These are phyloP conservation scores for Sclerurus mexicanus DNA, from an alignment of 2,113 vertebrate species.

Conservation along the genomic window DNA sequence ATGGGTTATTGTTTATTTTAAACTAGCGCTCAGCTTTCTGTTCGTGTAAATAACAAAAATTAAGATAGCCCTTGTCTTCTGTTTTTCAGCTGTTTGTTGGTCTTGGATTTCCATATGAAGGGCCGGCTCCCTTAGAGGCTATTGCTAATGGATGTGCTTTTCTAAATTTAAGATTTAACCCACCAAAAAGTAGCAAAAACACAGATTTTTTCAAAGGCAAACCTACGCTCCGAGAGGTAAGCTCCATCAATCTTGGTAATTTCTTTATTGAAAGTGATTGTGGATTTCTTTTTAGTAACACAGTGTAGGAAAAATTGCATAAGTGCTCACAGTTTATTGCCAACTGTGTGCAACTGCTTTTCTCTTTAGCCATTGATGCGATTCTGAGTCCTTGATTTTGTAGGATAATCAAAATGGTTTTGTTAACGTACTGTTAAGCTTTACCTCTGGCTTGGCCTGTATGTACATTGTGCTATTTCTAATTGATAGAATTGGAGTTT, in stretches of 20 bases:
- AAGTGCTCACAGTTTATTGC: not conserved
- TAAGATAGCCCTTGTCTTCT: not conserved
- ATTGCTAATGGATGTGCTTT: conserved; percentile 97
- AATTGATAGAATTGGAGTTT: not conserved
- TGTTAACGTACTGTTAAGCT: not conserved
- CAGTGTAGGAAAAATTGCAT: not conserved
- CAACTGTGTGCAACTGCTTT: not conserved
- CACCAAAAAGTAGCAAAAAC: conserved; percentile 98
- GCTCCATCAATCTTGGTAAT: not conserved
- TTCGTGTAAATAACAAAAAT: not conserved
- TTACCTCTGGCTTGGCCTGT: not conserved
- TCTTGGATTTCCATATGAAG: conserved; percentile 96
- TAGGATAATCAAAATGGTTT: not conserved
- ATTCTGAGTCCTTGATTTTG: not conserved
- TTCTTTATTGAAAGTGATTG: not conserved
- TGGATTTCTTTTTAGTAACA: not conserved
- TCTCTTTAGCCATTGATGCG: not conserved
- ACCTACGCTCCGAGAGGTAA: conserved; percentile 95
- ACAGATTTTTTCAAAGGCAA: conserved; percentile 99
- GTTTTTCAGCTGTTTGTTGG: conserved; percentile 92
- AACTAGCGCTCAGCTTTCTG: not conserved
- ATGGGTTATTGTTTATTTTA: not conserved
- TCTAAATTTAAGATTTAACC: conserved; percentile 92
- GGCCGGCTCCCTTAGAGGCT: conserved; percentile 93
- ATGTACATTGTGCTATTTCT: not conserved